A percentile compares a stretch with the other conserved stretches of the same genome.
Conservation (phyloP, 2,888 invertebrate species). For the Macrophya alboannulata region DNA sequence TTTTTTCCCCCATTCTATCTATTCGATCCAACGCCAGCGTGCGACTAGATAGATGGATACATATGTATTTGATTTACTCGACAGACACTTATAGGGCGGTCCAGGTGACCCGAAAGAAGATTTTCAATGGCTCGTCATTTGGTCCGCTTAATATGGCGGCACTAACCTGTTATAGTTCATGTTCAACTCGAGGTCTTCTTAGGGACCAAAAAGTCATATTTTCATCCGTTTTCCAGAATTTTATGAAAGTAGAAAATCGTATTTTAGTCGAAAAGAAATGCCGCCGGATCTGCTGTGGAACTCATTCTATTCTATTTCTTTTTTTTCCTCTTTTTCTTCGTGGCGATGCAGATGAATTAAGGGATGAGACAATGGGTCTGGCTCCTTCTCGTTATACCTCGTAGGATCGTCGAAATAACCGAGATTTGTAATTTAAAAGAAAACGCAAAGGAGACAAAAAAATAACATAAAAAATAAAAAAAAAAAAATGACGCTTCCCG, state of each 20-base stretch:
- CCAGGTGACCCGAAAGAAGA: conserved; percentile 39
- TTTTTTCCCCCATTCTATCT: conserved; percentile 44
- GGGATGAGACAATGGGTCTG: conserved; percentile 16
- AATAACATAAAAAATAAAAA: conserved; percentile 5
- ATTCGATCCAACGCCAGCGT: background rate
- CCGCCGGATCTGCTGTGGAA: background rate
- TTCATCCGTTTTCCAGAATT: background rate
- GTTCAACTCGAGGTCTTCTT: background rate
- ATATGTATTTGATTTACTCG: conserved; percentile 42
- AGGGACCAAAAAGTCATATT: background rate
- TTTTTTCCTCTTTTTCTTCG: background rate
- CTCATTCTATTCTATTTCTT: background rate
- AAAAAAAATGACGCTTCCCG: conserved; percentile 46
- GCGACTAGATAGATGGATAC: conserved; percentile 10
- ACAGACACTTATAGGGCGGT: conserved; percentile 37
- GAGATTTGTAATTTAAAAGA: conserved; percentile 35
- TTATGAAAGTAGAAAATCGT: background rate
- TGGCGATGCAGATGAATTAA: conserved; percentile 1
- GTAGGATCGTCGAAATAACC: conserved; percentile 15
- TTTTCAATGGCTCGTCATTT: conserved; percentile 48
- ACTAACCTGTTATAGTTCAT: conserved; percentile 34
- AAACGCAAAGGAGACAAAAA: background rate
- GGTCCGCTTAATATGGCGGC: conserved; percentile 47
- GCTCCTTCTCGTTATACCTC: background rate
- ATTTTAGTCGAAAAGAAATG: conserved; percentile 2